Percentiles rank a stretch among this genome's conserved stretches.
Evolutionary conservation across 1,140 invertebrate genomes (phyloP).

Genomic region (Drosophila virilis): DNA sequence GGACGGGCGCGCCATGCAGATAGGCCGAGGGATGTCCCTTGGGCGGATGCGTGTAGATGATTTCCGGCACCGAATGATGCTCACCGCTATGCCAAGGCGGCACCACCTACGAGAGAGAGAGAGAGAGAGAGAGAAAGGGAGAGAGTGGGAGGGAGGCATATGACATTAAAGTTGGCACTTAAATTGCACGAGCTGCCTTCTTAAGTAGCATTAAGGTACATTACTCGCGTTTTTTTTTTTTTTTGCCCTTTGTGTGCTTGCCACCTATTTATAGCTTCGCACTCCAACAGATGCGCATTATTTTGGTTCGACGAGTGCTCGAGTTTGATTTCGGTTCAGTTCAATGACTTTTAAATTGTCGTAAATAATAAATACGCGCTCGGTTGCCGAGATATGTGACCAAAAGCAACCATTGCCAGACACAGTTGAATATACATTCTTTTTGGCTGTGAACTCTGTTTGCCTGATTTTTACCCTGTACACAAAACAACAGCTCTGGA

Average conservation of each 20-base stretch:
- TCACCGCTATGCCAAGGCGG: conserved; percentile 79
- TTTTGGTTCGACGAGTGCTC: conserved; percentile 29
- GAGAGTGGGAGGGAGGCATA: conserved; percentile 14
- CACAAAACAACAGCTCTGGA: neutral
- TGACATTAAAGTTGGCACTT: conserved; percentile 49
- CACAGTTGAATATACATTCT: conserved; percentile 7
- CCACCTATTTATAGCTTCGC: conserved; percentile 62
- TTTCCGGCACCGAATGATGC: conserved; percentile 65
- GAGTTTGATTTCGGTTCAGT: conserved; percentile 42
- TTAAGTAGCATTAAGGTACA: neutral
- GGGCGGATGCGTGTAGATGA: conserved; percentile 81
- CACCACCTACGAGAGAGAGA: conserved; percentile 57
- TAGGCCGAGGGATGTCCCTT: conserved; percentile 80
- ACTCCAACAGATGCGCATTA: conserved; percentile 49
- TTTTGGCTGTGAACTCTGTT: conserved; percentile 1
- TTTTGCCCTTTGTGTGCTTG: conserved; percentile 36
- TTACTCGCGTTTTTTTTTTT: conserved; percentile 18
- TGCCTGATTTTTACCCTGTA: neutral
- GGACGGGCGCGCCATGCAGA: conserved; percentile 79
- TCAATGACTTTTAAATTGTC: conserved; percentile 74
- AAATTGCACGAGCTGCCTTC: conserved; percentile 25
- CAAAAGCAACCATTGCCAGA: conserved; percentile 9
- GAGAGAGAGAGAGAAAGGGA: neutral
- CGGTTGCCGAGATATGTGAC: conserved; percentile 30
- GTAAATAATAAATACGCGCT: conserved; percentile 58